Conservation (phyloP, 2,888 invertebrate species). For the Neria commutata region DNA sequence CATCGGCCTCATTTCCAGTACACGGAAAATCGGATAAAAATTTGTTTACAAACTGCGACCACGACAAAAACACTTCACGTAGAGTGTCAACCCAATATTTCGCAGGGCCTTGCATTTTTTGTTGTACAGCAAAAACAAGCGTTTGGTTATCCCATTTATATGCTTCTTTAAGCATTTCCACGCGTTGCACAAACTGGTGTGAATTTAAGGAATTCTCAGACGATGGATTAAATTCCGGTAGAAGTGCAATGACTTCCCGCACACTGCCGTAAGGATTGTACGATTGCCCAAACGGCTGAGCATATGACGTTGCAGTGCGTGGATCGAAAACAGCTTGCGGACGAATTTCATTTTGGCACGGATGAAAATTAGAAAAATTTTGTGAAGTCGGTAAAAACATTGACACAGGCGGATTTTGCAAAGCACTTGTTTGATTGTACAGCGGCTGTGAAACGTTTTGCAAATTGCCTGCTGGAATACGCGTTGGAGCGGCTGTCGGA, state of each 20-base stretch:
- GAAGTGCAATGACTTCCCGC: not conserved
- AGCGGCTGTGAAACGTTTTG: too few relatives aligned
- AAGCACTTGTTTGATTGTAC: too few relatives aligned
- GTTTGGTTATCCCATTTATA: slow-evolving; percentile 15
- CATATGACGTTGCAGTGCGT: too few relatives aligned
- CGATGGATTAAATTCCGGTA: slow-evolving; percentile 18
- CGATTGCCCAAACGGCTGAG: too few relatives aligned
- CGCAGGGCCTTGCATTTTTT: slow-evolving; percentile 11
- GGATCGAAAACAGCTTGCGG: too few relatives aligned
- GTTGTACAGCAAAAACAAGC: slow-evolving; percentile 15
- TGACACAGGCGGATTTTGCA: too few relatives aligned
- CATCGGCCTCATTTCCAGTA: slow-evolving; percentile 18
- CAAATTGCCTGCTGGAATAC: too few relatives aligned
- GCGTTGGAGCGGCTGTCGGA: too few relatives aligned
- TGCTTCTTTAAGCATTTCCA: slow-evolving; percentile 4
- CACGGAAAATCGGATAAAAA: slow-evolving; percentile 16
- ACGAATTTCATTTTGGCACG: too few relatives aligned
- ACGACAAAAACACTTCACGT: not conserved
- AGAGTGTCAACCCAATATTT: slow-evolving; percentile 23
- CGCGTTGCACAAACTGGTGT: slow-evolving; percentile 10
- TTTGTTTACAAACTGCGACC: slow-evolving; percentile 16
- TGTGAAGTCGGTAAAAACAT: too few relatives aligned
- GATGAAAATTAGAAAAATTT: too few relatives aligned
- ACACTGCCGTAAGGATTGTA: slow-evolving; percentile 2
- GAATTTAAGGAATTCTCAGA: slow-evolving; percentile 7